phyloP scores from a whole-genome alignment of 2,113 vertebrate genomes.

The Paedocypris sp. region DNA sequence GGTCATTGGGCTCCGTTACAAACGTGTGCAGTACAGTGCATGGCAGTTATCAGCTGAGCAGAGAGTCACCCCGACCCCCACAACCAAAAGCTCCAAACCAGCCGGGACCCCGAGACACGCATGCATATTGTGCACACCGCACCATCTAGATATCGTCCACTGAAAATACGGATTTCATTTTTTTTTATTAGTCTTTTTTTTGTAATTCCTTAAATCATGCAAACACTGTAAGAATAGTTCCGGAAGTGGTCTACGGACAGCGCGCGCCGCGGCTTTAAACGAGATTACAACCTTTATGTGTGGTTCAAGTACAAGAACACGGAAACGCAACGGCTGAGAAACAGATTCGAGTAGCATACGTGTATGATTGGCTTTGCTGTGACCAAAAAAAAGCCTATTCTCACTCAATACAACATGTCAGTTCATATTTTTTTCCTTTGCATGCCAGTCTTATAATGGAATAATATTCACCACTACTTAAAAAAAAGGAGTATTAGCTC shows the following conservation, averaged over 20 bases:
- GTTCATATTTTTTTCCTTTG: conserved; percentile 43
- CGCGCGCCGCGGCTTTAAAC: conserved; percentile 51
- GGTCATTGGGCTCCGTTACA: conserved; percentile 71
- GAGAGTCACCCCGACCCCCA: conserved; percentile 70
- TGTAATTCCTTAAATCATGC: conserved; percentile 57
- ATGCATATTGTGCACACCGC: conserved; percentile 86
- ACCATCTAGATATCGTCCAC: conserved; percentile 58
- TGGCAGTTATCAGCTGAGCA: conserved; percentile 99
- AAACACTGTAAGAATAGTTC: conserved; percentile 64
- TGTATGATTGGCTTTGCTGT: conserved; percentile 58
- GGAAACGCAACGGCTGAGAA: conserved; percentile 42
- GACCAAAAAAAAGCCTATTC: conserved; percentile 58
- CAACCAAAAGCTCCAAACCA: conserved; percentile 75
- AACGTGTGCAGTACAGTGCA: conserved; percentile 85
- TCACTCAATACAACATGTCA: conserved; percentile 54
- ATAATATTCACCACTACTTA: conserved; percentile 59
- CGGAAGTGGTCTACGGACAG: conserved; percentile 64
- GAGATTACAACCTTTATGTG: conserved; percentile 58
- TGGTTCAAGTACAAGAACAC: conserved; percentile 59
- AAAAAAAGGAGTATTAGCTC: conserved; percentile 57
- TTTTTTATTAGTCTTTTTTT: conserved; percentile 27
- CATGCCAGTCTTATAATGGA: conserved; percentile 69
- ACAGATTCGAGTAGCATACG: conserved; percentile 57
- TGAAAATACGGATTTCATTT: conserved; percentile 51
- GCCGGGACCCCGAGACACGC: conserved; percentile 77